Percentiles rank a stretch among this genome's conserved stretches.
Conservation (phyloP, 2,888 invertebrate species). For the Microplitis deprimator region DNA sequence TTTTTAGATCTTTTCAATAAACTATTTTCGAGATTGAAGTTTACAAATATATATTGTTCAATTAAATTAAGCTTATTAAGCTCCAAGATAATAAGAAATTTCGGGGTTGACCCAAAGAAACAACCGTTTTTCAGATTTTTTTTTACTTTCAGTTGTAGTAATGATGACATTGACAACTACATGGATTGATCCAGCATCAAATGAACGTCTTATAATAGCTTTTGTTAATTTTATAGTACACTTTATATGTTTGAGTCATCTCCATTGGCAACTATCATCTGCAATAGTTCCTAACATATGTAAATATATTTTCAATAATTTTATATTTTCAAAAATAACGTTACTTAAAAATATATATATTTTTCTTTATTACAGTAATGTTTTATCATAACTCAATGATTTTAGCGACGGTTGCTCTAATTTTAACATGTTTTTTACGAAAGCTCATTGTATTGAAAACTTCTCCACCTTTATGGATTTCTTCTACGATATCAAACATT, state of each 20-base stretch:
- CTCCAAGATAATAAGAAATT: no score
- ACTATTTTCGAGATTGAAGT: no score
- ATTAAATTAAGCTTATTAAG: no score
- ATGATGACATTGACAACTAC: constrained; percentile 75
- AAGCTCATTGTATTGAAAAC: constrained; percentile 52
- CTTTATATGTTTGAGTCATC: constrained; percentile 74
- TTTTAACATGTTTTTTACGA: constrained; percentile 49
- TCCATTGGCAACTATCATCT: constrained; percentile 76
- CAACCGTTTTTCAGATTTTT: not conserved
- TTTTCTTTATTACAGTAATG: constrained; percentile 54
- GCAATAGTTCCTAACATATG: constrained; percentile 51
- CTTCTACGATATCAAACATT: constrained; percentile 48
- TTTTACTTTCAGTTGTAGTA: constrained; percentile 71
- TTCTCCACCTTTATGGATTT: constrained; percentile 58
- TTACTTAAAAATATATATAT: not conserved
- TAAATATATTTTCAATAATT: constrained; percentile 45
- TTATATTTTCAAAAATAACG: not conserved
- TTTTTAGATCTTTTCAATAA: no score
- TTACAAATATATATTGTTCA: no score
- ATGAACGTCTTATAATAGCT: constrained; percentile 74
- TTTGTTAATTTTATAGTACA: constrained; percentile 76
- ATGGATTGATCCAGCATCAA: constrained; percentile 74
- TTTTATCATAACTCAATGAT: constrained; percentile 60
- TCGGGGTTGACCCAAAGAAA: no score
- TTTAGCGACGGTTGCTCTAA: constrained; percentile 52